Conservation (phyloP, 2,113 vertebrate species). For the Mohoua ochrocephala region DNA sequence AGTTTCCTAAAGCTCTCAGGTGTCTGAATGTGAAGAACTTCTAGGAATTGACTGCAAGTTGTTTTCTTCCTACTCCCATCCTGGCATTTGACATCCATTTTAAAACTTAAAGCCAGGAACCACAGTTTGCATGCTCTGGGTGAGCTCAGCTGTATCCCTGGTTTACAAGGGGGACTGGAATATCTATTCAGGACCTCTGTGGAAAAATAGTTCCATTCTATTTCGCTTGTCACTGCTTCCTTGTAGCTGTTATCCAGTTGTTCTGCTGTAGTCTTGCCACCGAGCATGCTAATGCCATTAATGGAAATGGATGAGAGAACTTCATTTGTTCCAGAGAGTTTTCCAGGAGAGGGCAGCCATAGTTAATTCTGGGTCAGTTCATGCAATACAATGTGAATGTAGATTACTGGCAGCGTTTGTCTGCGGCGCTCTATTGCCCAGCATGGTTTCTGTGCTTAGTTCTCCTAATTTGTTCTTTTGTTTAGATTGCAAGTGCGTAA, state of each 20-base stretch:
- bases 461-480: constrained; percentile 32
- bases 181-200: background rate
- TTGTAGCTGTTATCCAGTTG: background rate
- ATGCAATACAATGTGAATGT: background rate
- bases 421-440: background rate
- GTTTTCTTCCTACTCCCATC: background rate
- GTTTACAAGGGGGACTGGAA: background rate
- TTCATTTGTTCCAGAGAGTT: constrained; percentile 25
- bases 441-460: constrained; percentile 7
- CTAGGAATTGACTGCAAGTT: background rate
- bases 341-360: constrained; percentile 47
- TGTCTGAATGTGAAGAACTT: background rate
- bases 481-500: background rate
- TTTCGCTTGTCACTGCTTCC: background rate
- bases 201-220: background rate
- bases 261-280: background rate
- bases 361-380: constrained; percentile 52
- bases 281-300: constrained; percentile 6
- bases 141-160: background rate
- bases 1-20: background rate
- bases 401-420: background rate
- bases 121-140: background rate
- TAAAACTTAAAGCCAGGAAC: background rate
- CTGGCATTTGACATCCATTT: background rate
- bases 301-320: constrained; percentile 5